Base-by-base conservation (phyloP, 2,113 vertebrate genomes). In the Daubentonia madagascariensis region DNA sequence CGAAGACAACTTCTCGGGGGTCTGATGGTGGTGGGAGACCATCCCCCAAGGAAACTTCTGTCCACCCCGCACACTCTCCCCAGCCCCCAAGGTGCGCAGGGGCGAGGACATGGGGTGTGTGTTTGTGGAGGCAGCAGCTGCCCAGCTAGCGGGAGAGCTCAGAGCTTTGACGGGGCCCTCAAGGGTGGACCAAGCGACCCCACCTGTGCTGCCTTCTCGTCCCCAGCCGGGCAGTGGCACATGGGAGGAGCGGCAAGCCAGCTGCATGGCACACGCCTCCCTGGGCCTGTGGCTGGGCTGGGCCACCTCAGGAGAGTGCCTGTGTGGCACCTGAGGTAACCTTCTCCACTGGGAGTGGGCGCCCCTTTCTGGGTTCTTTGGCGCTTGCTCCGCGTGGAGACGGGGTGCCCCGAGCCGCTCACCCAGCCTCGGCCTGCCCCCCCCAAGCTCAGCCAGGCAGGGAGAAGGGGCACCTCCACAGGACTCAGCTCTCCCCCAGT, bases 21-120 rank as follows among this genome's bases (percentile, higher is more conserved):
- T 18, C 37, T 6, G 6, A 30, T 11, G 23, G 8, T 13, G 40
- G 45, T 32, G 23, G 59, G 12, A 50, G 35, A 3, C 8, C 32
- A 18, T 18, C 3, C 79, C 6, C 10, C 9, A 1, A 54, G 8
- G 17, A 20, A 67, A 23, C 8, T 2, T 17, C 17, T 23, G 76
- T 75, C 9, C 22, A 22, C 9, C 17, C 9, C 3, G 11, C 78
- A 0, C 1, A 0, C 1, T 2, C 6, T 2, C 4, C 23, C 25
- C 54, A 28, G 6, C 11, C 10, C 63, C 9, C 32, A n/a, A n/a
- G 63, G 35, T 48, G 43, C 17, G 3, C 59, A 25, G 2, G 0
- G 57, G 48, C 78, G 4, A 50, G 78, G 54, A 35, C 11, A n/a
- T 54, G 14, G 35, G 28, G 7, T 14, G 16, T 23, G 2, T 14